These are phyloP conservation scores for Chloropsis hardwickii DNA, from an alignment of 2,113 vertebrate genomes.

Conservation along the genomic window DNA sequence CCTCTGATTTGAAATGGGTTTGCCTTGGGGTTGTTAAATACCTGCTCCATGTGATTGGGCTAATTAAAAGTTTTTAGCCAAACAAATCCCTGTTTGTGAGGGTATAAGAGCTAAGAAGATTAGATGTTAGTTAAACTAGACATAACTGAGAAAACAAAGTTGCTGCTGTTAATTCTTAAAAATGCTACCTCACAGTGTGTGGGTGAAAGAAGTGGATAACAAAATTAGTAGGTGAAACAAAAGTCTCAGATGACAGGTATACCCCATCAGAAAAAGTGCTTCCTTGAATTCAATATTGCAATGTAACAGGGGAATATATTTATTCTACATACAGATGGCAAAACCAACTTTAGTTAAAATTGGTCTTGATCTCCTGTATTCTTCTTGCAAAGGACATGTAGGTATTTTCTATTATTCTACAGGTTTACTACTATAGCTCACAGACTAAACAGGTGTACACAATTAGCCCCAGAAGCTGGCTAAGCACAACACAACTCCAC, in stretches of 20 bases:
- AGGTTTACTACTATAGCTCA: background rate
- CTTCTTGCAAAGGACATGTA: background rate
- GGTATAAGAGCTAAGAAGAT: slow-evolving; percentile 72
- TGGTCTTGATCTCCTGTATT: background rate
- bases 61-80: slow-evolving; percentile 63
- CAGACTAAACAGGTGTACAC: background rate
- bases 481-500: background rate
- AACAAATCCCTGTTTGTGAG: slow-evolving; percentile 72
- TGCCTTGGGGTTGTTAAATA: slow-evolving; percentile 54
- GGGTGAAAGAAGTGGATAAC: background rate
- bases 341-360: background rate
- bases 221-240: slow-evolving; percentile 8
- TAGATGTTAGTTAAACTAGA: slow-evolving; percentile 70
- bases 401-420: background rate
- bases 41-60: slow-evolving; percentile 61
- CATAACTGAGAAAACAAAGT: slow-evolving; percentile 54
- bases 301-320: background rate
- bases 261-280: background rate
- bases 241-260: background rate
- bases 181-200: background rate
- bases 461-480: background rate
- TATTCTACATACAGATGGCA: background rate
- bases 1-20: slow-evolving; percentile 41
- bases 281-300: background rate
- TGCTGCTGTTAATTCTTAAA: slow-evolving; percentile 61